Base-by-base conservation (phyloP, 2,888 invertebrate species). In the Geotrupes spiniger region DNA sequence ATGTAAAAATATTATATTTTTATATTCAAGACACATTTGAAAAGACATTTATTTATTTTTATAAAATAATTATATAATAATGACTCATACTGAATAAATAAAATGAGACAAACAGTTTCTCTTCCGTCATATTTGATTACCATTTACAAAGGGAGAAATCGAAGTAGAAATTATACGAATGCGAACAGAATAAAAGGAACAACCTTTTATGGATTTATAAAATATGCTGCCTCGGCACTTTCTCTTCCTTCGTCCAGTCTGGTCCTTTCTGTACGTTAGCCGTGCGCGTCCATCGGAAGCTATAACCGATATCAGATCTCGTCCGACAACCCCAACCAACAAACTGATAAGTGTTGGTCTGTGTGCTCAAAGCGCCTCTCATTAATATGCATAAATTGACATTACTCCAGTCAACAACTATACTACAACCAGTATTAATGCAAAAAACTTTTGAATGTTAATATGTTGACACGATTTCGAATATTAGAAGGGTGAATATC, bases 301-400 rank as follows among this genome's bases (percentile, higher is more conserved):
- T 44, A 51, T 52, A 53, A 55, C 51, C 49, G 52, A 51, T 51
- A 55, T 53, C 54, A 44, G 46, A 54, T 53, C 51, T 41, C 48
- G 53, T 53, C 51, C 53, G 54, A 51, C 52, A 53, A 21, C 45
- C 41, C 21, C 43, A 21, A 28, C 36, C 40, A 15, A 16, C 40
- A 39, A 48, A 25, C 38, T 38, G 49, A 49, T 49, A 49, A 49
- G 49, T 36, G 38, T 36, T 21, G 17, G 42, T 26, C 15, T 45
- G 38, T 43, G 49, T 33, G 47, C 39, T 29, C 45, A 42, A 51
- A 43, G 47, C 47, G 33, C 46, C 25, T 36, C 42, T 59, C 62
- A 64, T 64, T 63, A 64, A 64, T 64, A 64, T 64, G 64, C 61
- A 64, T 64, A 64, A 63, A 64, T 63, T 64, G 64, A 64, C 63